Percentiles rank a stretch among this genome's conserved stretches.
These are phyloP conservation scores for Leptestheria dahalacensis DNA, from an alignment of 1,140 invertebrate genomes.

Conservation along the genomic window DNA sequence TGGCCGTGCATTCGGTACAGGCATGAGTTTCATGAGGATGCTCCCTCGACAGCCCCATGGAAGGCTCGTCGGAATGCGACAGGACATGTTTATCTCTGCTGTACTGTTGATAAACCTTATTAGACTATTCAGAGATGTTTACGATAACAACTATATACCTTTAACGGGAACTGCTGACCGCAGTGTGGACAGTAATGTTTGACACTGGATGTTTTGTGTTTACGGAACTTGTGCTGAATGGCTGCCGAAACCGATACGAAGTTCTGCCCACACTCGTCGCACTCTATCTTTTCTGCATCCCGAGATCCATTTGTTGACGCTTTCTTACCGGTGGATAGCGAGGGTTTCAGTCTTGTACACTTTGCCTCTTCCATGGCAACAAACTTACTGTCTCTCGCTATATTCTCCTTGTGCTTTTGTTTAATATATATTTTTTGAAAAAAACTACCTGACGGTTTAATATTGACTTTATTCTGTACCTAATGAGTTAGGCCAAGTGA, in stretches of 20 bases:
- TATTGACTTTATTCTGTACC: too few species aligned
- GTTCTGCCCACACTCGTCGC: slow-evolving; percentile 41
- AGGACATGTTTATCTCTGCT: slow-evolving; percentile 41
- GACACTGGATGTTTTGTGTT: slow-evolving; percentile 41
- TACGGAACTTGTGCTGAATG: slow-evolving; percentile 48
- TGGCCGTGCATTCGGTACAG: slow-evolving; percentile 41
- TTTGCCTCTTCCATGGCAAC: too few species aligned
- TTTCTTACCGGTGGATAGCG: too few species aligned
- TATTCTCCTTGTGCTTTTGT: slow-evolving; percentile 14
- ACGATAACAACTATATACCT: slow-evolving; percentile 29
- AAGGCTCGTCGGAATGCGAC: slow-evolving; percentile 20
- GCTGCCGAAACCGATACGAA: slow-evolving; percentile 44
- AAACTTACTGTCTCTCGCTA: neutral
- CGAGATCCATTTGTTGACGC: too few species aligned
- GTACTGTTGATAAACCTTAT: slow-evolving; percentile 30
- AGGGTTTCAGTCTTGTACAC: too few species aligned
- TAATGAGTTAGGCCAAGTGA: too few species aligned
- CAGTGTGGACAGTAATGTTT: slow-evolving; percentile 50
- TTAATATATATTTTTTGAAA: too few species aligned
- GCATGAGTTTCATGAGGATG: slow-evolving; percentile 29
- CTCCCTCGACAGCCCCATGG: neutral
- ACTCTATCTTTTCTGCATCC: slow-evolving; percentile 30
- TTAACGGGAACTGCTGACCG: slow-evolving; percentile 50
- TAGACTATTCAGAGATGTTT: neutral
- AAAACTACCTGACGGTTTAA: too few species aligned